phyloP scores from a whole-genome alignment of 2,888 invertebrate species.

The Drosophila vallismaia region DNA sequence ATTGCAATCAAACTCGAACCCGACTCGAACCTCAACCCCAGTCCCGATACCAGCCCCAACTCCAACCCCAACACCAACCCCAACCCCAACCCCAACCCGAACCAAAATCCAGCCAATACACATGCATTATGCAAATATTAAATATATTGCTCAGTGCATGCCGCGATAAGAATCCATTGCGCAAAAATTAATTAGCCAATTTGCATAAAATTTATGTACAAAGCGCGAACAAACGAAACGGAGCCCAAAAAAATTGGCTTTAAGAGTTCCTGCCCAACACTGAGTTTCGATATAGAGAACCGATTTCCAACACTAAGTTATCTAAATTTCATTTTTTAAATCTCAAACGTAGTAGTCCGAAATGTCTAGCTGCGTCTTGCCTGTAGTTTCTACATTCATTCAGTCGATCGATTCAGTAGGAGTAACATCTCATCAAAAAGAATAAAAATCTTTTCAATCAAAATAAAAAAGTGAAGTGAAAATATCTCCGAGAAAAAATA shows the following conservation, averaged over 20 bases:
- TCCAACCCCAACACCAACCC: not conserved
- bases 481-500: too few species aligned
- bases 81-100: not conserved
- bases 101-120: conserved; percentile 12
- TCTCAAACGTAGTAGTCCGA: too few species aligned
- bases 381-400: too few species aligned
- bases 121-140: conserved; percentile 65
- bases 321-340: too few species aligned
- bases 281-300: too few species aligned
- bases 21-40: not conserved
- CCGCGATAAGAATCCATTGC: conserved; percentile 79
- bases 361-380: too few species aligned
- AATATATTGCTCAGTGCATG: conserved; percentile 60
- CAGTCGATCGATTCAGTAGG: too few species aligned
- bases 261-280: not conserved
- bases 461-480: too few species aligned
- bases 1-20: not conserved
- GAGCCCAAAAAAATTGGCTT: conserved; percentile 32
- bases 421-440: too few species aligned
- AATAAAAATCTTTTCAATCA: too few species aligned
- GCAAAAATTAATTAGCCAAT: conserved; percentile 81
- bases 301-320: too few species aligned
- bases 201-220: conserved; percentile 79
- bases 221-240: conserved; percentile 76
- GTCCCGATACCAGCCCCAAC: not conserved